These are phyloP conservation scores for Piprites chloris DNA, from an alignment of 2,113 vertebrate genomes.

Conservation along the genomic window DNA sequence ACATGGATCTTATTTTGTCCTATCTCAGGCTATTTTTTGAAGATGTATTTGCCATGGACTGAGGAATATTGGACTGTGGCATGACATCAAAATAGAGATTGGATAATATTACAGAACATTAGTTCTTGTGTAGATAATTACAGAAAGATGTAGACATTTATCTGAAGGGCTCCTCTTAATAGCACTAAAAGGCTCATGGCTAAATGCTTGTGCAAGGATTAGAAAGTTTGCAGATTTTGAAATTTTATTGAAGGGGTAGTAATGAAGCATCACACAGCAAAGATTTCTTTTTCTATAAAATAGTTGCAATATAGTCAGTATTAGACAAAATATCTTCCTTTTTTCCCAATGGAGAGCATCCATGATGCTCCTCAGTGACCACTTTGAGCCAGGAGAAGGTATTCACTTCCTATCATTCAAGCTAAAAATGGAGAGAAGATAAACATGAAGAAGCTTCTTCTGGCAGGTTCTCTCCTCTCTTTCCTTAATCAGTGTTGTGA, in stretches of 20 bases:
- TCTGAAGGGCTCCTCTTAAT: constrained; percentile 25
- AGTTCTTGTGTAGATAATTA: constrained; percentile 45
- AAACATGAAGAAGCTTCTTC: not conserved
- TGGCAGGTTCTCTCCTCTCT: not conserved
- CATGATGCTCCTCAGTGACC: not conserved
- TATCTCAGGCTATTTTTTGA: constrained; percentile 47
- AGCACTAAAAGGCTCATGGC: constrained; percentile 41
- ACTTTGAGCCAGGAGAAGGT: not conserved
- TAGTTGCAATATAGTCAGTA: not conserved
- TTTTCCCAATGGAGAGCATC: not conserved
- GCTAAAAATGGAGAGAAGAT: not conserved
- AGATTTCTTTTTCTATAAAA: not conserved
- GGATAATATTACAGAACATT: constrained; percentile 60
- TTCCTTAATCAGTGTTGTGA: not conserved
- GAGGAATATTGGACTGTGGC: constrained; percentile 34
- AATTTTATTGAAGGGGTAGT: not conserved
- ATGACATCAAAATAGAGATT: constrained; percentile 54
- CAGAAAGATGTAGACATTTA: constrained; percentile 29
- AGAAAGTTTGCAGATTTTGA: constrained; percentile 30
- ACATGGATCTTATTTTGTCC: constrained; percentile 38
- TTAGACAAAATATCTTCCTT: not conserved
- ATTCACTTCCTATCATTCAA: not conserved
- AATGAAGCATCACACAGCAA: not conserved
- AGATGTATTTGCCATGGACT: constrained; percentile 46
- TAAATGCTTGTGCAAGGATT: constrained; percentile 37